Percentiles rank a stretch among this genome's conserved stretches.
phyloP scores from a whole-genome alignment of 2,888 invertebrate species.

The Sphecodes monilicornis region DNA sequence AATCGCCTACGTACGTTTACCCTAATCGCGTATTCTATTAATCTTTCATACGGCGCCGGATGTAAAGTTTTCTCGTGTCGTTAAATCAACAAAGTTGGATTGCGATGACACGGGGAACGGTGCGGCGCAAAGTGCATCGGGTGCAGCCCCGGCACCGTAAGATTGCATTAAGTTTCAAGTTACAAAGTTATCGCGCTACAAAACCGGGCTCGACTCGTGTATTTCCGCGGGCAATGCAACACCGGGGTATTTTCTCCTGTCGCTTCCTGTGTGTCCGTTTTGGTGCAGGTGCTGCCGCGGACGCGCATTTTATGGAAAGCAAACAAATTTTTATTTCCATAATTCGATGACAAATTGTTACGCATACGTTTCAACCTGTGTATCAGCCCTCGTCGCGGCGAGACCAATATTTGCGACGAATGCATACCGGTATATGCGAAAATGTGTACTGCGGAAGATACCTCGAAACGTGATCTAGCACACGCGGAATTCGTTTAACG shows the following conservation, averaged over 20 bases:
- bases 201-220: slow-evolving; percentile 24
- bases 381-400: not conserved
- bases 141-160: slow-evolving; percentile 2
- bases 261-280: not conserved
- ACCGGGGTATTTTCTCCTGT: not conserved
- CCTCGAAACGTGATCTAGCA: not conserved
- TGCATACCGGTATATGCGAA: not conserved
- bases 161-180: slow-evolving; percentile 29
- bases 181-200: slow-evolving; percentile 36
- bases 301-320: not conserved
- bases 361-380: not conserved
- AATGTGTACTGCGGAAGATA: not conserved
- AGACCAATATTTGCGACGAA: not conserved
- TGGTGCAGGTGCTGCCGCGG: not conserved
- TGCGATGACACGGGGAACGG: slow-evolving; percentile 33
- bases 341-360: not conserved
- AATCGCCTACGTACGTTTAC: slow-evolving; percentile 34
- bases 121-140: slow-evolving; percentile 26
- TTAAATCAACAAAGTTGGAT: slow-evolving; percentile 40
- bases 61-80: slow-evolving; percentile 30
- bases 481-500: not conserved
- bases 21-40: slow-evolving; percentile 45
- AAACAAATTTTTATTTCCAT: not conserved
- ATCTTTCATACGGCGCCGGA: slow-evolving; percentile 27
- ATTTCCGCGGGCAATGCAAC: not conserved